Evolutionary conservation across 2,797 vertebrate species (phyloP).

Genomic region (Danio jaintianensis): DNA sequence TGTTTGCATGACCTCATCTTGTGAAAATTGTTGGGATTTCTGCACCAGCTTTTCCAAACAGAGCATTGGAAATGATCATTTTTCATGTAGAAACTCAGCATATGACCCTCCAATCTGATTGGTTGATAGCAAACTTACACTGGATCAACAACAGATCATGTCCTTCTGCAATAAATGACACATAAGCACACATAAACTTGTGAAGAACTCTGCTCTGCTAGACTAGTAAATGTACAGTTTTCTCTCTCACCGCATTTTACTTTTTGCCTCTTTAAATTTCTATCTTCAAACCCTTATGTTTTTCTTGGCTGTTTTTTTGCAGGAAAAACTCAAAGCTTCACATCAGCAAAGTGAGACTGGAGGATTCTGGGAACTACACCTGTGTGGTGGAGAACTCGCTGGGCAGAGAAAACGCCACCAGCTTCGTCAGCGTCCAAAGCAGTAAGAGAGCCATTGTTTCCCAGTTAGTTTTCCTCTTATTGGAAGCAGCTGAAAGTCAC

Average conservation of each 20-base stretch:
- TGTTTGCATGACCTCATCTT: background rate
- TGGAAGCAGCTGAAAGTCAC: background rate
- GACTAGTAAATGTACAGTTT: background rate
- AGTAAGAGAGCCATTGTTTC: conserved; percentile 79
- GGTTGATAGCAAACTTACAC: background rate
- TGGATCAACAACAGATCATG: background rate
- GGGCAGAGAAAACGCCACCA: conserved; percentile 89
- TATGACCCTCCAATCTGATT: background rate
- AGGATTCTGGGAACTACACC: conserved; percentile 95
- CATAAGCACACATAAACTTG: background rate
- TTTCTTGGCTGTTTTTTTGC: conserved; percentile 27
- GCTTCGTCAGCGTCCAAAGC: conserved; percentile 91
- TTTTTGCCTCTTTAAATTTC: background rate
- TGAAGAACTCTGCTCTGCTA: background rate
- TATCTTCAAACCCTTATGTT: background rate
- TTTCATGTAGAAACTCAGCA: background rate
- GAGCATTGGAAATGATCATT: conserved; percentile 5
- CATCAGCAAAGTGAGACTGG: conserved; percentile 91
- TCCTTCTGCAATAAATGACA: background rate
- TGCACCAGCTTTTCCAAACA: background rate
- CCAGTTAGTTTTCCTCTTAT: background rate
- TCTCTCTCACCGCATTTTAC: background rate
- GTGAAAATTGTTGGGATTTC: conserved; percentile 1
- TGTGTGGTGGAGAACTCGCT: conserved; percentile 94
- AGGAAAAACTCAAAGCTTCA: conserved; percentile 98